Evolutionary conservation across 2,888 invertebrate species (phyloP).

Genomic region (Scaptomyza reducta): DNA sequence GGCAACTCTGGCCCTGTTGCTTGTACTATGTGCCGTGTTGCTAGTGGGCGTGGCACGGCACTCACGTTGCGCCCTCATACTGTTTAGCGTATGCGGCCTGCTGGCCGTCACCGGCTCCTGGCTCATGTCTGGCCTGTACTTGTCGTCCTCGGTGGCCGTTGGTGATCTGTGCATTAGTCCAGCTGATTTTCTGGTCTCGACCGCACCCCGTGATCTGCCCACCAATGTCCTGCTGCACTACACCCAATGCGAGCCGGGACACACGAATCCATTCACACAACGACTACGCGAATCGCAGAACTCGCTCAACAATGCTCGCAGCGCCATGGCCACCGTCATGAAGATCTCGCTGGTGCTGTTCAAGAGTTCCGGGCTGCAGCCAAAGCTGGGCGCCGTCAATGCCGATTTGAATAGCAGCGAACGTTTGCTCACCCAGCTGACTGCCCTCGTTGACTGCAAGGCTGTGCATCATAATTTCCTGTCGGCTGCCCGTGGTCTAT

Average conservation of each 20-base stretch:
- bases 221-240: slow-evolving; percentile 90
- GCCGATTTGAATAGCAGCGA: slow-evolving; percentile 92
- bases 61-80: slow-evolving; percentile 94
- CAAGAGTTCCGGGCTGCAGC: slow-evolving; percentile 87
- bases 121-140: slow-evolving; percentile 94
- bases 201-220: slow-evolving; percentile 86
- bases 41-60: slow-evolving; percentile 95
- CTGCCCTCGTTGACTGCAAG: slow-evolving; percentile 92
- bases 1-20: slow-evolving; percentile 92
- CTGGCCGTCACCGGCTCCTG: slow-evolving; percentile 95
- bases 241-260: slow-evolving; percentile 92
- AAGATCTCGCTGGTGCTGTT: slow-evolving; percentile 84
- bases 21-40: slow-evolving; percentile 94
- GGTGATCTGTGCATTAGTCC: slow-evolving; percentile 95
- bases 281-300: slow-evolving; percentile 91
- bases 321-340: slow-evolving; percentile 84
- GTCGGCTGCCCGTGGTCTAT: slow-evolving; percentile 91
- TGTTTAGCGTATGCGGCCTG: slow-evolving; percentile 94
- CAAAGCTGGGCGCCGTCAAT: slow-evolving; percentile 90
- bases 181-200: slow-evolving; percentile 90
- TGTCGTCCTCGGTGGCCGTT: slow-evolving; percentile 92
- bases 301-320: slow-evolving; percentile 86
- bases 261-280: slow-evolving; percentile 92
- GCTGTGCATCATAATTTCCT: slow-evolving; percentile 93
- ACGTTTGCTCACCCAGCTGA: slow-evolving; percentile 88